Evolutionary conservation across 2,888 invertebrate genomes (phyloP).

Genomic region (Microplitis deprimator): DNA sequence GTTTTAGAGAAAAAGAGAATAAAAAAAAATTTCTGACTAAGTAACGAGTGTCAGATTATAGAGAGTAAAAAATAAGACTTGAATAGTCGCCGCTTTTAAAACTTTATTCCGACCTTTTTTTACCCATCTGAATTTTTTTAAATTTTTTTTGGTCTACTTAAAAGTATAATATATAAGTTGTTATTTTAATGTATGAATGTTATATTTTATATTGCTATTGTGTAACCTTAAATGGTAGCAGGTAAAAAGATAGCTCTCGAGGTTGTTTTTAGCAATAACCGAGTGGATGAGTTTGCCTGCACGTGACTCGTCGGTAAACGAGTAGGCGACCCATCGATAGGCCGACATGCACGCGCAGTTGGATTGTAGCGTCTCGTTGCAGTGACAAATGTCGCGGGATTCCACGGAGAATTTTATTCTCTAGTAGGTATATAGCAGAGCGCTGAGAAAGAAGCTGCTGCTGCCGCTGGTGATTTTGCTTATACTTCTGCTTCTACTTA

Average conservation of each 20-base stretch:
- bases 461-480: background rate
- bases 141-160: background rate
- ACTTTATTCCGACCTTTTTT: background rate
- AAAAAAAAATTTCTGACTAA: background rate
- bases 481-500: background rate
- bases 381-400: slow-evolving; percentile 51
- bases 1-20: background rate
- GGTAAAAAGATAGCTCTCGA: background rate
- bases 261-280: background rate
- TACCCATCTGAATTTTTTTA: background rate
- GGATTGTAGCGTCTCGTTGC: slow-evolving; percentile 48
- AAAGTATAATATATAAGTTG: too few species aligned
- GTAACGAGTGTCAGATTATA: background rate
- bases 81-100: background rate
- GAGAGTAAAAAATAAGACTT: background rate
- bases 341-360: slow-evolving; percentile 46
- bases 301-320: background rate
- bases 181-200: background rate
- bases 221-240: background rate
- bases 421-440: background rate
- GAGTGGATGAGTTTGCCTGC: background rate
- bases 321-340: background rate
- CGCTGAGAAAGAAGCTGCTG: slow-evolving; percentile 2
- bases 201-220: background rate
- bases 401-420: slow-evolving; percentile 30